phyloP scores from a whole-genome alignment of 53 echinoderm and acorn worm species.

The Patiria pectinifera region DNA sequence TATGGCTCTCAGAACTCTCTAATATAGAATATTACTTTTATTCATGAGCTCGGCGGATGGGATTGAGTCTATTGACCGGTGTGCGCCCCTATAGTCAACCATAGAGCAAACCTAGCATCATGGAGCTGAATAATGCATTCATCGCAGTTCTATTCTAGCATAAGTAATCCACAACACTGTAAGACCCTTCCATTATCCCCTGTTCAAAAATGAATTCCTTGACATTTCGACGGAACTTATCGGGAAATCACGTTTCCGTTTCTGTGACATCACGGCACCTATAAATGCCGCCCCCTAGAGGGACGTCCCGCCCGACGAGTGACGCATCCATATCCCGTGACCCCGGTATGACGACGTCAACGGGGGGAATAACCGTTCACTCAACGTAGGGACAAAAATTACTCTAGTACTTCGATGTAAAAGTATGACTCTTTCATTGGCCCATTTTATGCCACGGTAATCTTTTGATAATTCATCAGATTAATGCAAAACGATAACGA shows the following conservation, averaged over 20 bases:
- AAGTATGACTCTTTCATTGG: no score
- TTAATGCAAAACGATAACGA: no score
- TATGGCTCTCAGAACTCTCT: no score
- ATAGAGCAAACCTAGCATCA: not conserved
- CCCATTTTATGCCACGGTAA: no score
- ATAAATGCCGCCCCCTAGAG: not conserved
- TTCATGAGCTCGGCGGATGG: no score
- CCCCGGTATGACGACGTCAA: conserved; percentile 22
- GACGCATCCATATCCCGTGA: not conserved
- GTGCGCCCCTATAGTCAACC: no score
- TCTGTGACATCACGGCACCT: conserved; percentile 12
- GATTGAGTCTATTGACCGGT: no score
- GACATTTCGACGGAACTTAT: conserved; percentile 11
- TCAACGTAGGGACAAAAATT: conserved; percentile 4
- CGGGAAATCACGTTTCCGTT: conserved; percentile 2
- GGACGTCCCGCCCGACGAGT: not conserved
- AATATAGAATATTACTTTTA: no score
- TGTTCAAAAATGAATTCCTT: not conserved
- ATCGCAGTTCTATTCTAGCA: not conserved
- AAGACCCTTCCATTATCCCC: not conserved
- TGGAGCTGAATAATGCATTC: not conserved
- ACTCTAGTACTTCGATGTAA: not conserved
- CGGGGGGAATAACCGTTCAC: not conserved
- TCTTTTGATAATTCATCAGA: no score
- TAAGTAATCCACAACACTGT: not conserved